Percentiles rank a stretch among this genome's conserved stretches.
These are phyloP conservation scores for Phoebastria nigripes DNA, from an alignment of 2,797 vertebrate genomes.

Conservation along the genomic window DNA sequence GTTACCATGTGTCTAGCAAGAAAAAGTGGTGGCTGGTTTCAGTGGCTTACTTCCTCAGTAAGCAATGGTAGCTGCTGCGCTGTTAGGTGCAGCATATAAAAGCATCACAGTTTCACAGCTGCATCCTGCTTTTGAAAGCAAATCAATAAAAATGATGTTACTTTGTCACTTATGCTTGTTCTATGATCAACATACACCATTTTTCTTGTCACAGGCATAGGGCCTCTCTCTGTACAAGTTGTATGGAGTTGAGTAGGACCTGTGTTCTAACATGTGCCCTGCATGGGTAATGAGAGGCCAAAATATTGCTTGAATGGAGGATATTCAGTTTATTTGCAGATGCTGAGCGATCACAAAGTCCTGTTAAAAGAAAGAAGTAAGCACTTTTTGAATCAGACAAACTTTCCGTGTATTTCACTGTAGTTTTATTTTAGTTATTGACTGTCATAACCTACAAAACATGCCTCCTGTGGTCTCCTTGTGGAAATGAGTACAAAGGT, in stretches of 20 bases:
- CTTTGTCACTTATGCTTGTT: neutral
- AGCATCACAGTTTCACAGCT: neutral
- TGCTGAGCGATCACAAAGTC: neutral
- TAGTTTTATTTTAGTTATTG: neutral
- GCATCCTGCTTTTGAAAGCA: neutral
- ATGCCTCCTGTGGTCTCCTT: neutral
- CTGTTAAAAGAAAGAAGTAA: neutral
- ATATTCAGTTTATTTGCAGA: neutral
- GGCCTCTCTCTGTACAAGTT: neutral
- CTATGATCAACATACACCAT: neutral
- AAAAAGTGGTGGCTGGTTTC: neutral
- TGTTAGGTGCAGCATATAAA: neutral
- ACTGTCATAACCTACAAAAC: neutral
- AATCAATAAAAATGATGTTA: slow-evolving; percentile 26
- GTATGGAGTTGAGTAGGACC: neutral
- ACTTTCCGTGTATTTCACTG: neutral
- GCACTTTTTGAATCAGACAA: neutral
- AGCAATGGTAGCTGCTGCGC: neutral
- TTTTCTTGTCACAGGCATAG: neutral
- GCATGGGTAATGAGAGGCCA: neutral
- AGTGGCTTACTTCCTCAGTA: fast-evolving
- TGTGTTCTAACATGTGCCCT: neutral
- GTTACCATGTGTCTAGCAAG: fast-evolving
- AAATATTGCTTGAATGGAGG: neutral
- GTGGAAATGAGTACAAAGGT: neutral